Evolutionary conservation across 1,140 invertebrate genomes (phyloP), one percentile per base, ranked within the genome.

Genomic region (Listronotus oregonensis): DNA sequence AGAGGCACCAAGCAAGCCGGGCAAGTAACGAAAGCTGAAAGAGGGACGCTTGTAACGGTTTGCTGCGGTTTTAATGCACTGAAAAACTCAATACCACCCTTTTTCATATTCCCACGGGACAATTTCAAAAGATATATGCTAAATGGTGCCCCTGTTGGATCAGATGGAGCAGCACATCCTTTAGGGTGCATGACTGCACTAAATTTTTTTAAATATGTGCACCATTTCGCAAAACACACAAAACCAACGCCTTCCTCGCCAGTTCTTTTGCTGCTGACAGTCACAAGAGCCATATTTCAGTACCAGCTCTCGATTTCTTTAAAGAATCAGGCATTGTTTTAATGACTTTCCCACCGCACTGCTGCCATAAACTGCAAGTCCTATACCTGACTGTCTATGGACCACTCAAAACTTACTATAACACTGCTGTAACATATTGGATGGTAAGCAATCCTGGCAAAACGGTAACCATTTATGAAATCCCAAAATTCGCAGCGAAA

Each of bases 151-250:
- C 21, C 21, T 27, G 21, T 27, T 47, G 44, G 44, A 15, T 47
- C 44, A 46, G 43, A 46, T 46, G 43, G 8, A 6, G 7, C 43
- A 46, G 14, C 43, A 46, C 43, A 46, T 46, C 43, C 43, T 9
- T 17, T 14, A 9, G 43, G 43, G 14, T 46, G 14, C 7, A 46
- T 46, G 14, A 46, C 43, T 9, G 7, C 43, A 9, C 14, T 14
- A 46, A 46, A 46, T 46, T 46, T 46, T 46, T 9, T 46, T 46
- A 46, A 46, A 46, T 46, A 46, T 46, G 14, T 46, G 43, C 43
- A 46, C 14, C 43, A 46, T 46, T 46, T 46, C 14, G 14, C 43
- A 14, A n/a, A n/a, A n/a, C n/a, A n/a, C n/a, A n/a, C n/a, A n/a
- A n/a, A n/a, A n/a, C n/a, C n/a, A n/a, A 46, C 43, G 43, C 43